Conservation (phyloP, 2,113 vertebrate genomes). For the Scophthalmus maximus region DNA sequence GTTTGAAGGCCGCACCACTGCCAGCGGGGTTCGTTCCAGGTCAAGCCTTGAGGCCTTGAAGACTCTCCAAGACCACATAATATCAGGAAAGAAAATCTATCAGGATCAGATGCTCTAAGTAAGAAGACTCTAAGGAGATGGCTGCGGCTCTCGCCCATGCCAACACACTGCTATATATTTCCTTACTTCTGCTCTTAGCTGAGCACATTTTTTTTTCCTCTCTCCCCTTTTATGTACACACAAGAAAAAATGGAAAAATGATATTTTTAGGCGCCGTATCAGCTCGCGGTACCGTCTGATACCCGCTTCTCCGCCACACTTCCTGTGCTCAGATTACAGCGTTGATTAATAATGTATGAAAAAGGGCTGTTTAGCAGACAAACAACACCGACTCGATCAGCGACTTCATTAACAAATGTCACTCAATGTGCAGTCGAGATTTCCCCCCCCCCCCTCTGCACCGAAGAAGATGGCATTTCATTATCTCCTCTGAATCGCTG, state of each 20-base stretch:
- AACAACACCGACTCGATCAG: slow-evolving; percentile 35
- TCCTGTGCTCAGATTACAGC: slow-evolving; percentile 49
- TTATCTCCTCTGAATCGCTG: neutral
- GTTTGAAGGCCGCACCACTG: slow-evolving; percentile 16
- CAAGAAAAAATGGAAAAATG: neutral
- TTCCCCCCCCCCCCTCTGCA: neutral
- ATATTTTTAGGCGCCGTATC: slow-evolving; percentile 9
- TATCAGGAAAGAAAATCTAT: slow-evolving; percentile 40
- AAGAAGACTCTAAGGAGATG: slow-evolving; percentile 34
- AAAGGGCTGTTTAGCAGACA: slow-evolving; percentile 38
- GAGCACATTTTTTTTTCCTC: neutral
- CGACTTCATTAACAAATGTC: slow-evolving; percentile 40
- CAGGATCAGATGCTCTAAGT: slow-evolving; percentile 33
- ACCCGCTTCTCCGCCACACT: slow-evolving; percentile 21
- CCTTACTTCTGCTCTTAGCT: neutral
- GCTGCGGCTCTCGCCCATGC: neutral
- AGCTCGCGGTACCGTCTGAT: slow-evolving; percentile 11
- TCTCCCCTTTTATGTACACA: neutral
- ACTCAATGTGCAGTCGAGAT: neutral
- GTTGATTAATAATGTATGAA: slow-evolving; percentile 58
- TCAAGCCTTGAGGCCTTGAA: slow-evolving; percentile 26
- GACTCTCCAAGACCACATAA: slow-evolving; percentile 36
- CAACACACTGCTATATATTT: slow-evolving; percentile 26
- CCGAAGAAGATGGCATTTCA: neutral
- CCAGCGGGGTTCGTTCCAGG: slow-evolving; percentile 55